Percentiles rank a stretch among this genome's conserved stretches.
phyloP scores from a whole-genome alignment of 2,888 invertebrate genomes.

The Lochmaea crataegi region DNA sequence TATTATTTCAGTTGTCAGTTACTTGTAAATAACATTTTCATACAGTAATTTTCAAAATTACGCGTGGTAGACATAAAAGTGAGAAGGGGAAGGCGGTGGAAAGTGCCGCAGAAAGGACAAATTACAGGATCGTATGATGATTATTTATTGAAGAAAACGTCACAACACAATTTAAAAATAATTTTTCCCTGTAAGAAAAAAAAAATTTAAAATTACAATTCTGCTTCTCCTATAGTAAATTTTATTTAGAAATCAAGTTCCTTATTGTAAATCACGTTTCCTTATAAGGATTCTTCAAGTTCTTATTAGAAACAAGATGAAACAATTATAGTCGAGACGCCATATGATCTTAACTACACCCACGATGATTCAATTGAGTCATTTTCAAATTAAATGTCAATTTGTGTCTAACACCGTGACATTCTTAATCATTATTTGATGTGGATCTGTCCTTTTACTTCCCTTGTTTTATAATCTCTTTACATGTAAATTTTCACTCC shows the following conservation, averaged over 20 bases:
- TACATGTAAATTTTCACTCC: too few relatives aligned
- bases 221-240: constrained; percentile 2
- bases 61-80: too few relatives aligned
- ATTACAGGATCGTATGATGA: too few relatives aligned
- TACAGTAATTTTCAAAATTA: neutral
- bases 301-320: neutral
- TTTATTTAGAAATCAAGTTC: constrained; percentile 27
- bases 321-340: neutral
- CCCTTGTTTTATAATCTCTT: too few relatives aligned
- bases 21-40: neutral
- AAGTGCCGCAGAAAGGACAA: too few relatives aligned
- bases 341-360: neutral
- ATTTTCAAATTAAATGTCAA: neutral
- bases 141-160: too few relatives aligned
- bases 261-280: constrained; percentile 21
- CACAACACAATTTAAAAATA: neutral
- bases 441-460: too few relatives aligned
- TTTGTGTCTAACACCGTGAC: too few relatives aligned
- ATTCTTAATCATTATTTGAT: too few relatives aligned
- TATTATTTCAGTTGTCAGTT: constrained; percentile 2
- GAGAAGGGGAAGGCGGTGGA: too few relatives aligned
- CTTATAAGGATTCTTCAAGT: constrained; percentile 15
- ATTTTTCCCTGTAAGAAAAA: neutral
- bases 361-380: neutral
- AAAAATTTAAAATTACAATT: neutral